phyloP scores from a whole-genome alignment of 2,888 invertebrate species.

The Abrostola tripartita region DNA sequence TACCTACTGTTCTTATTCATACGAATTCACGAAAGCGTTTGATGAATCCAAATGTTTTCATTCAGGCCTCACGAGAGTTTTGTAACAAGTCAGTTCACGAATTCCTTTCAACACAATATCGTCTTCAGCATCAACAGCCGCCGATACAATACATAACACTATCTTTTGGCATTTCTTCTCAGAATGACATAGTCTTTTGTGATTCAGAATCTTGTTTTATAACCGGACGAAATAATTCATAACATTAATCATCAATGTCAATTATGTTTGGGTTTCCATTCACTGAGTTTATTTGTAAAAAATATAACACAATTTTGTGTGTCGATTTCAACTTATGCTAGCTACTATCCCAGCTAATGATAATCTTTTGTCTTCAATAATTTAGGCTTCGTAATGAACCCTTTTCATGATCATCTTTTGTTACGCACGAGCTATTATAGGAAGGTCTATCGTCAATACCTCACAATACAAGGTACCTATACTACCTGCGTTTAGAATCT shows the following conservation, averaged over 20 bases:
- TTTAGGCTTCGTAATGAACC: background rate
- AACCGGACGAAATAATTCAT: background rate
- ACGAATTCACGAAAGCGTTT: constrained; percentile 13
- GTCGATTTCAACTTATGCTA: too few relatives aligned
- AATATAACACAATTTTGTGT: too few relatives aligned
- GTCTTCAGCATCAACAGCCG: constrained; percentile 14
- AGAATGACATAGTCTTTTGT: background rate
- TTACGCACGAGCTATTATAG: constrained; percentile 2
- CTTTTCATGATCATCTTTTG: background rate
- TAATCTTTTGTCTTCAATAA: background rate
- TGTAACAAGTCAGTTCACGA: constrained; percentile 19
- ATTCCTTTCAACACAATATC: constrained; percentile 22
- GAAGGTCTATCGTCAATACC: constrained; percentile 11
- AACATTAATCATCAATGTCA: too few relatives aligned
- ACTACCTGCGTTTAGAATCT: constrained; percentile 28
- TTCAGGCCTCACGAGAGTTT: constrained; percentile 12
- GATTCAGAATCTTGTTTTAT: background rate
- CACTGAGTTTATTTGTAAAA: too few relatives aligned
- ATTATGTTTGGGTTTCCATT: too few relatives aligned
- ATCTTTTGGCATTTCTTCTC: constrained; percentile 12
- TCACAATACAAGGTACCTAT: constrained; percentile 27
- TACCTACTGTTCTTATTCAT: constrained; percentile 8
- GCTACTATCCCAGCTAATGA: background rate
- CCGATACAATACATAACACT: constrained; percentile 15
- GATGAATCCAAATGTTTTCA: constrained; percentile 21